phyloP scores from a whole-genome alignment of 2,797 vertebrate species.

The Monodelphis domestica region DNA sequence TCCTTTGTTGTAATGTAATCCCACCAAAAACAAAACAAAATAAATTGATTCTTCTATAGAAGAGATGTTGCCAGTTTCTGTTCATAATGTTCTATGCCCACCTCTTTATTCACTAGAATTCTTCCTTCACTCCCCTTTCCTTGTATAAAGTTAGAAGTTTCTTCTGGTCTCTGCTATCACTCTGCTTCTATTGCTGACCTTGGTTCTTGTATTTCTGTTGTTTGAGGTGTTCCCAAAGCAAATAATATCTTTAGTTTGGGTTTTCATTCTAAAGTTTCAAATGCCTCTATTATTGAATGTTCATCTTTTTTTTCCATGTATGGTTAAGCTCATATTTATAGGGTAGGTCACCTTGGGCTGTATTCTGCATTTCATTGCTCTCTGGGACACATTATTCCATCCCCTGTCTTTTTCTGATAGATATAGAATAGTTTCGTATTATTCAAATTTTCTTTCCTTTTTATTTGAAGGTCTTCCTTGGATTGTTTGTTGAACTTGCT shows the following conservation, averaged over 20 bases:
- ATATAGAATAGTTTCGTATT: too few species aligned
- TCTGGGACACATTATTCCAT: neutral
- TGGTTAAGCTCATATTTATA: neutral
- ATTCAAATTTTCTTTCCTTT: too few species aligned
- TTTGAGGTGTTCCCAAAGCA: neutral
- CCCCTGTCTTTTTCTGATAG: neutral
- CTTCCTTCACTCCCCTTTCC: neutral
- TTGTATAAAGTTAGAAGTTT: neutral
- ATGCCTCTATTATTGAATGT: neutral
- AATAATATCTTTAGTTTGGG: too few species aligned
- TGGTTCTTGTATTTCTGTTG: neutral
- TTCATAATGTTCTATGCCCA: neutral
- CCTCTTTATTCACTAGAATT: too few species aligned
- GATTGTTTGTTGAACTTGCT: too few species aligned
- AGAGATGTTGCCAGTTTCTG: neutral
- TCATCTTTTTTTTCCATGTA: neutral
- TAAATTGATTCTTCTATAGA: neutral
- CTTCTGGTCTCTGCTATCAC: neutral
- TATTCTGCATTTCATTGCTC: too few species aligned
- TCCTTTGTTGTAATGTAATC: neutral
- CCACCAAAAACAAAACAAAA: neutral
- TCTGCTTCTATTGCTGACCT: neutral
- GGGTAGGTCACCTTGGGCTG: too few species aligned
- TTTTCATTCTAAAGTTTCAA: neutral
- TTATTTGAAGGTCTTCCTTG: too few species aligned